Evolutionary conservation across 2,888 invertebrate species (phyloP).

Genomic region (Theretra japonica): DNA sequence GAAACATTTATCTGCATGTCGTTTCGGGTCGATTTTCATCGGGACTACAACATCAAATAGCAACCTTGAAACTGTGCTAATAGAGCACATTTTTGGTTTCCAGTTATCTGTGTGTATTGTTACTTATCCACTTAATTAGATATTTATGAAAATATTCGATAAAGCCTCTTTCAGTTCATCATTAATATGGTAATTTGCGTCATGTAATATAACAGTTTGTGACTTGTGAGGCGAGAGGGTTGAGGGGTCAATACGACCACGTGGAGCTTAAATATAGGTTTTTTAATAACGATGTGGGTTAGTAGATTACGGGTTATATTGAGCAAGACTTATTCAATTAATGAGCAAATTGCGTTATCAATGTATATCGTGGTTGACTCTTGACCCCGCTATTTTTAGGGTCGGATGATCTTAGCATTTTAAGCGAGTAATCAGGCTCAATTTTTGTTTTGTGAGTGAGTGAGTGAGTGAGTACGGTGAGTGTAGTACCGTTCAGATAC

Average conservation of each 20-base stretch:
- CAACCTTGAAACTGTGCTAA: background rate
- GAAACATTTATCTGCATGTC: background rate
- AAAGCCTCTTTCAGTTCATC: background rate
- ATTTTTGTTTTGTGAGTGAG: too few relatives aligned
- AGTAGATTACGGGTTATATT: background rate
- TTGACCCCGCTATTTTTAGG: too few relatives aligned
- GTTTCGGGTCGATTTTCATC: slow-evolving; percentile 13
- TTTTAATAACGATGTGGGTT: background rate
- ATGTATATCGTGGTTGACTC: too few relatives aligned
- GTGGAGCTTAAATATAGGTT: background rate
- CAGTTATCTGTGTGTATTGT: background rate
- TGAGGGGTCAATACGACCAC: background rate
- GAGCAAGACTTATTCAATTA: too few relatives aligned
- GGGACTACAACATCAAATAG: background rate
- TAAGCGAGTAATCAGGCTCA: too few relatives aligned
- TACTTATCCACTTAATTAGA: slow-evolving; percentile 1
- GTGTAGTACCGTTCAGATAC: too few relatives aligned
- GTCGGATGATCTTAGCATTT: too few relatives aligned
- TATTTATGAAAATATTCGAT: slow-evolving; percentile 15
- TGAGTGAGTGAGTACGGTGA: too few relatives aligned
- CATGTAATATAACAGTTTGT: background rate
- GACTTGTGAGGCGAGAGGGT: background rate
- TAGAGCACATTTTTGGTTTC: background rate
- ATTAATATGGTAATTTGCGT: background rate
- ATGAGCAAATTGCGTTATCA: too few relatives aligned